These are phyloP conservation scores for Centropus unirufus DNA, from an alignment of 2,113 vertebrate species.

Conservation along the genomic window DNA sequence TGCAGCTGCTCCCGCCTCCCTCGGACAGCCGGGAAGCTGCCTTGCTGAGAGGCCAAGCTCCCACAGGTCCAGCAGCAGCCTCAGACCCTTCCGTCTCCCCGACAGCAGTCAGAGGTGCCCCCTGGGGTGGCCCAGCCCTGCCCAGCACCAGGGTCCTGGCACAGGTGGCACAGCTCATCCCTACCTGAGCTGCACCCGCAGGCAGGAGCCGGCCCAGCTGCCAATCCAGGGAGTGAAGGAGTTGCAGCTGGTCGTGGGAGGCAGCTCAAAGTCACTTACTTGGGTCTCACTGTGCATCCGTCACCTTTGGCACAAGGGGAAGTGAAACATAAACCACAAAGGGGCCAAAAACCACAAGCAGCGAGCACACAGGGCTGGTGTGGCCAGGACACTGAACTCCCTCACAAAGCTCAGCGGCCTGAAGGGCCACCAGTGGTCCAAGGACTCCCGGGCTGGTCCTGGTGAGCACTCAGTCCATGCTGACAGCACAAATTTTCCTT, in stretches of 20 bases:
- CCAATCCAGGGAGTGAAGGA: fast-evolving
- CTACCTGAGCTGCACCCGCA: background rate
- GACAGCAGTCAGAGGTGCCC: background rate
- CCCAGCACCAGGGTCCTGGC: background rate
- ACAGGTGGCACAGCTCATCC: fast-evolving
- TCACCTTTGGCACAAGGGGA: background rate
- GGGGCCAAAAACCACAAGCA: background rate
- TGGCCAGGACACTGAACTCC: fast-evolving
- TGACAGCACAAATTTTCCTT: fast-evolving
- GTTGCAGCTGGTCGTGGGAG: fast-evolving
- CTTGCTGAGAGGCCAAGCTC: too few species aligned
- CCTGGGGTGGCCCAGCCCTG: fast-evolving
- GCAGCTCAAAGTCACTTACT: fast-evolving
- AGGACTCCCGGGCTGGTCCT: fast-evolving
- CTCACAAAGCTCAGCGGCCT: background rate
- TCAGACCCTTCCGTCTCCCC: too few species aligned
- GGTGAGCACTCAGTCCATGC: fast-evolving
- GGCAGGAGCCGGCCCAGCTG: fast-evolving
- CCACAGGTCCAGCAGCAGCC: too few species aligned
- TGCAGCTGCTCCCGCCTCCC: too few species aligned
- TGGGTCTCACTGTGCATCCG: fast-evolving
- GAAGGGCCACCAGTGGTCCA: fast-evolving
- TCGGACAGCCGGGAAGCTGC: too few species aligned
- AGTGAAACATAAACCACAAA: background rate
- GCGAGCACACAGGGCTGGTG: fast-evolving